phyloP scores from a whole-genome alignment of 2,888 invertebrate genomes.

The Pristionchus arcanus region DNA sequence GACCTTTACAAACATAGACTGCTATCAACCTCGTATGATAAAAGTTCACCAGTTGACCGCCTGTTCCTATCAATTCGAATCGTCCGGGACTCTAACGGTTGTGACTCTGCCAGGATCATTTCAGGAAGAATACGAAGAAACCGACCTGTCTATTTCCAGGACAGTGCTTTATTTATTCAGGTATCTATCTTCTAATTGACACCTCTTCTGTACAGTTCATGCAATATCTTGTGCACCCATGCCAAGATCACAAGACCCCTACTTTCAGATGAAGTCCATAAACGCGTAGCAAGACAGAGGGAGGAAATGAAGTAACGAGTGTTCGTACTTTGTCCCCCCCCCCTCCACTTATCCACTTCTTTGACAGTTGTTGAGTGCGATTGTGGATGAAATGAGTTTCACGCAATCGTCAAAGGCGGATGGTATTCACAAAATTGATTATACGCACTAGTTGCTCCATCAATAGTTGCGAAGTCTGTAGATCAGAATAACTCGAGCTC shows the following conservation, averaged over 20 bases:
- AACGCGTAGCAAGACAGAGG: neutral
- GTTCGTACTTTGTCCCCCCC: neutral
- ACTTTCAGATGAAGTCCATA: too few species aligned
- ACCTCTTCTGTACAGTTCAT: too few species aligned
- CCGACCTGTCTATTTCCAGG: too few species aligned
- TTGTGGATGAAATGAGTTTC: neutral
- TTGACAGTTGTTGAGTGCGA: neutral
- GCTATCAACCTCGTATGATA: slow-evolving; percentile 20
- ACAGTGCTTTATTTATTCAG: too few species aligned
- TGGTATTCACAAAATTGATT: neutral
- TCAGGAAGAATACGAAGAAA: too few species aligned
- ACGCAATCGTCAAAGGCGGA: neutral
- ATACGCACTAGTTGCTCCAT: too few species aligned
- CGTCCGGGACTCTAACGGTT: neutral
- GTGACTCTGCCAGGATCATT: too few species aligned
- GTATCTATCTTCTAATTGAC: too few species aligned
- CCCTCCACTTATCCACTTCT: neutral
- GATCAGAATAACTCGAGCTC: too few species aligned
- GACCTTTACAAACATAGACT: neutral
- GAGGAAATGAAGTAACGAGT: neutral
- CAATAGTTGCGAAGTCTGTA: too few species aligned
- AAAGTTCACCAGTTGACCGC: neutral
- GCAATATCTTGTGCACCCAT: too few species aligned
- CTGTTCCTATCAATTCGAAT: neutral
- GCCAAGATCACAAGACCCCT: too few species aligned